Evolutionary conservation across 2,888 invertebrate species (phyloP).

Genomic region (Drosophila putrida): DNA sequence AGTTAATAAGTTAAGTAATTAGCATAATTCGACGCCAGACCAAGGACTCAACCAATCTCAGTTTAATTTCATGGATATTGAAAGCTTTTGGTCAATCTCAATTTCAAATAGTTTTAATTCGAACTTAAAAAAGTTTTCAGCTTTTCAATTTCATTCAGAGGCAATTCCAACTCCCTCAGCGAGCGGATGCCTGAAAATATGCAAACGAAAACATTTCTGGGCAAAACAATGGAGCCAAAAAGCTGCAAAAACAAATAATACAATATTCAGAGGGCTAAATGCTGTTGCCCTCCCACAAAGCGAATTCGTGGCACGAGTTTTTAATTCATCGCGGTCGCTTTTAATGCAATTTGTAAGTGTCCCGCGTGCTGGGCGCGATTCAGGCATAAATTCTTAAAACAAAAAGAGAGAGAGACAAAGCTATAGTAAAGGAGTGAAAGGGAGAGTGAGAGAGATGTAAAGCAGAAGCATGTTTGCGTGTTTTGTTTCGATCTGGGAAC

Average conservation of each 20-base stretch:
- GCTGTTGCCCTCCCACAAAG: constrained; percentile 1
- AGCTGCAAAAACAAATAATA: constrained; percentile 25
- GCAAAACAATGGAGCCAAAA: constrained; percentile 16
- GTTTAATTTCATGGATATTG: constrained; percentile 3
- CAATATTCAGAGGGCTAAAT: constrained; percentile 41
- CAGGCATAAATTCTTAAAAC: constrained; percentile 51
- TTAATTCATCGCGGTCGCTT: constrained; percentile 57
- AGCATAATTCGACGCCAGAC: background rate
- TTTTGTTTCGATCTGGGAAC: constrained; percentile 46
- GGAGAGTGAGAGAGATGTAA: constrained; percentile 10
- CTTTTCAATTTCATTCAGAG: constrained; percentile 34
- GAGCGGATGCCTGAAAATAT: constrained; percentile 36
- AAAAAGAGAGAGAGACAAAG: background rate
- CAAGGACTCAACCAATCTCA: background rate
- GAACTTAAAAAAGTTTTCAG: constrained; percentile 20
- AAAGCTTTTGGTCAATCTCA: constrained; percentile 11
- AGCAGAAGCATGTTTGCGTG: constrained; percentile 33
- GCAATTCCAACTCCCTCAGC: constrained; percentile 4
- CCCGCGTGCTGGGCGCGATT: constrained; percentile 41
- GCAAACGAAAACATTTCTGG: constrained; percentile 39
- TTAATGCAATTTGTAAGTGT: constrained; percentile 76
- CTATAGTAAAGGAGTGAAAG: background rate
- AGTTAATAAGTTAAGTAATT: background rate
- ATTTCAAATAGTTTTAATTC: constrained; percentile 23
- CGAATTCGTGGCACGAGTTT: constrained; percentile 48